A percentile compares a stretch with the other conserved stretches of the same genome.
phyloP scores from a whole-genome alignment of 2,888 invertebrate genomes.

The Xiphydria camelus region DNA sequence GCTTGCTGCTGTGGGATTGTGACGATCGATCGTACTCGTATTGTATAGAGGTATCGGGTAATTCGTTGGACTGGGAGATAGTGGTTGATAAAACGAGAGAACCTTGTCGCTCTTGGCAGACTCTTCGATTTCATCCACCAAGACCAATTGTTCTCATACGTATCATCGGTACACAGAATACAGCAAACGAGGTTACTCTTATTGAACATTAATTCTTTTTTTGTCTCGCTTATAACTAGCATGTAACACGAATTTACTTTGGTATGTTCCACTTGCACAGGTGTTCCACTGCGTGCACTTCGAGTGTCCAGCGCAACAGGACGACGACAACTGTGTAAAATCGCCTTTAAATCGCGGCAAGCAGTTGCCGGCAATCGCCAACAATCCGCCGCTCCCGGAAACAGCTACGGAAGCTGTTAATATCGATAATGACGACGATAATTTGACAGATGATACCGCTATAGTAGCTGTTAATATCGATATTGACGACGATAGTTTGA shows the following conservation, averaged over 20 bases:
- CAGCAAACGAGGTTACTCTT: conserved; percentile 85
- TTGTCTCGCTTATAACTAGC: neutral
- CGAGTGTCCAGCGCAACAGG: conserved; percentile 83
- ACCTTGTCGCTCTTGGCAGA: conserved; percentile 93
- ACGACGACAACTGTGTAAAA: conserved; percentile 35
- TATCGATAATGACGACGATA: conserved; percentile 42
- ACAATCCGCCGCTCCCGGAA: conserved; percentile 36
- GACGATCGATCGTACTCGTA: conserved; percentile 94
- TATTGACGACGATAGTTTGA: conserved; percentile 37
- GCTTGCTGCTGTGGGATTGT: conserved; percentile 95
- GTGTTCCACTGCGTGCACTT: conserved; percentile 98
- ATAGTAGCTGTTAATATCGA: conserved; percentile 42
- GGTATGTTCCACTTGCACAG: too few species aligned
- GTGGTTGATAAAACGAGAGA: conserved; percentile 87
- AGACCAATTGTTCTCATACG: conserved; percentile 90
- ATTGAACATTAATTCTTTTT: conserved; percentile 2
- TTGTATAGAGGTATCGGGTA: conserved; percentile 92
- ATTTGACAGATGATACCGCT: conserved; percentile 28
- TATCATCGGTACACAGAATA: conserved; percentile 95
- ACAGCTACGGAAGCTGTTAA: conserved; percentile 47
- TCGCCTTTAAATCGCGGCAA: conserved; percentile 32
- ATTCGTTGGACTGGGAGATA: conserved; percentile 90
- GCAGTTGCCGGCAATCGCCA: conserved; percentile 8
- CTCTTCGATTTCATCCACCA: conserved; percentile 74
- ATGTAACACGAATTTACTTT: conserved; percentile 6